Base-by-base conservation (phyloP, 2,888 invertebrate species). In the Ichneumon xanthorius region DNA sequence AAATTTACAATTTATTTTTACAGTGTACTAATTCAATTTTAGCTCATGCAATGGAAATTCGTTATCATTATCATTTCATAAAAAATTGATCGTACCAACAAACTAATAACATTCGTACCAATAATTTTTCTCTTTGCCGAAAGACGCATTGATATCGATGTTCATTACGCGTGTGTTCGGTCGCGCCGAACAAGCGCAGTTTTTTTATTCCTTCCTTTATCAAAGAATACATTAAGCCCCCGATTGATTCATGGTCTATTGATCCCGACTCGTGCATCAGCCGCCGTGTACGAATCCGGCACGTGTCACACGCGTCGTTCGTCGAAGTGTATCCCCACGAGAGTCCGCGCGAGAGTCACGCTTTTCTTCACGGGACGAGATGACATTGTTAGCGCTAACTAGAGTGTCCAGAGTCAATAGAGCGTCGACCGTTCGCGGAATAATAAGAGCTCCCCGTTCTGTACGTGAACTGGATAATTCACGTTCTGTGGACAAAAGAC, bases 361-460 rank as follows among this genome's bases (percentile, higher is more conserved):
- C 80, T 63, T 83, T 77, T 75, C 68, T 82, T 82, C 73, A 82
- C 77, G 65, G 53, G 33, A 78, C 83, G 83, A 45, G 45, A 85
- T 87, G 86, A 85, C 83, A 83, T 83, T 85, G 86, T 86, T 86
- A 85, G 81, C 68, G 65, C 85, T 87, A 87, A 87, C 87, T 79
- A 85, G 84, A 85, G 81, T 80, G 71, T 80, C 77, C 70, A 80
- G 82, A 65, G 71, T 81, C 79, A 85, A 77, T 81, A 85, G 78
- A 75, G 55, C 84, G 73, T 65, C 70, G 68, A 72, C 81, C 84
- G 72, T 83, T 63, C 68, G 19, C 81, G 76, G 85, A 87, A 84
- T 85, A 87, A 85, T 85, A 87, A 87, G 85, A 81, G 76, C 50
- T 63, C 48, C 58, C 16, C 30, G 77, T 65, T 76, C 71, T 45